Evolutionary conservation across 2,888 invertebrate species (phyloP).

Genomic region (Eretmocerus hayati): DNA sequence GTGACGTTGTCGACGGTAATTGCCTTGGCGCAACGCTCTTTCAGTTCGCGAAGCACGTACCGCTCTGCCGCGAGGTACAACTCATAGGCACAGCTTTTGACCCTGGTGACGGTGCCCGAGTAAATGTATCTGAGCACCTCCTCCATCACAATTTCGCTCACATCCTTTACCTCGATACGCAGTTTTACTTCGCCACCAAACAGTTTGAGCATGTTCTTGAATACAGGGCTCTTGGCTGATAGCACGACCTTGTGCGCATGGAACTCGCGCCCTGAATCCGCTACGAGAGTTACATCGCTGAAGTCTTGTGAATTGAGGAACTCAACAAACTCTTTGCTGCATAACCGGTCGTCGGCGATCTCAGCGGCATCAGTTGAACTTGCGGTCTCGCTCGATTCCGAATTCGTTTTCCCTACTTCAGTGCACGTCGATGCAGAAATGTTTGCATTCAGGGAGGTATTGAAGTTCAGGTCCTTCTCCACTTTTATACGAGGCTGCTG

Average conservation of each 20-base stretch:
- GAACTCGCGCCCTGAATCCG: not conserved
- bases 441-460: no score
- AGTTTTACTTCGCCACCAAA: not conserved
- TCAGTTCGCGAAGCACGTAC: not conserved
- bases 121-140: not conserved
- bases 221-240: not conserved
- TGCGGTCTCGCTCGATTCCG: no score
- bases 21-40: not conserved
- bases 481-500: no score
- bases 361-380: no score
- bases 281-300: not conserved
- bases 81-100: not conserved
- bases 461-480: no score
- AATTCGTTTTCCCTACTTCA: no score
- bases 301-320: no score
- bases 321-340: no score
- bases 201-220: not conserved
- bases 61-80: not conserved
- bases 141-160: not conserved
- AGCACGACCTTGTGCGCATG: not conserved
- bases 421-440: no score
- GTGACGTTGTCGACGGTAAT: not conserved
- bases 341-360: no score
- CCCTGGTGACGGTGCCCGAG: not conserved
- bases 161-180: not conserved